Conservation (phyloP, 2,888 invertebrate genomes). For the Operophtera brumata region DNA sequence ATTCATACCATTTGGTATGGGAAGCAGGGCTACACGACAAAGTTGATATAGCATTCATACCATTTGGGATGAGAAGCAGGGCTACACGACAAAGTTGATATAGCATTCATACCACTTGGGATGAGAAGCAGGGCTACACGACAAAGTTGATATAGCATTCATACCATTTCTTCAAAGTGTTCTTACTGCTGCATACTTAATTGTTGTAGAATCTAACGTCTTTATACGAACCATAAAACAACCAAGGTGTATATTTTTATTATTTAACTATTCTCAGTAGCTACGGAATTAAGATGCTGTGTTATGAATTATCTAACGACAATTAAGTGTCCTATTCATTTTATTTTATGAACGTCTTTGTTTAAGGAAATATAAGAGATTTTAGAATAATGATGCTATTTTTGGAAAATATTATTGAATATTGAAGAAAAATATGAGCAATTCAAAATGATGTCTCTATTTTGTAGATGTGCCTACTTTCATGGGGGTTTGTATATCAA, state of each 20-base stretch:
- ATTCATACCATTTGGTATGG: no score
- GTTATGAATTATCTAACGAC: conserved; percentile 37
- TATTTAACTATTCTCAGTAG: conserved; percentile 47
- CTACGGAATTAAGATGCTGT: conserved; percentile 51
- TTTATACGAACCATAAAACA: conserved; percentile 44
- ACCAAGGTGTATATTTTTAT: conserved; percentile 41
- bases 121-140: no score
- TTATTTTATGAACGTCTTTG: conserved; percentile 15
- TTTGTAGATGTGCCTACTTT: no score
- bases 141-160: no score
- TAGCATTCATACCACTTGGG: no score
- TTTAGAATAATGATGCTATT: not conserved
- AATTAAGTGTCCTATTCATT: conserved; percentile 28
- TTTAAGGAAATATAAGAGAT: not conserved
- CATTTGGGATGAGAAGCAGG: no score
- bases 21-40: no score
- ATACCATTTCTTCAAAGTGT: no score
- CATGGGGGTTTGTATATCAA: no score
- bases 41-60: no score
- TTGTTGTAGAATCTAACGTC: conserved; percentile 34
- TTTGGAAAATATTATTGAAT: not conserved
- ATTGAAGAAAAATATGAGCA: not conserved
- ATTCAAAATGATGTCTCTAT: not conserved
- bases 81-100: no score
- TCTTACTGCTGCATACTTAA: conserved; percentile 4